These are phyloP conservation scores for Passerculus sandwichensis DNA, from an alignment of 2,797 vertebrate species.

Conservation along the genomic window DNA sequence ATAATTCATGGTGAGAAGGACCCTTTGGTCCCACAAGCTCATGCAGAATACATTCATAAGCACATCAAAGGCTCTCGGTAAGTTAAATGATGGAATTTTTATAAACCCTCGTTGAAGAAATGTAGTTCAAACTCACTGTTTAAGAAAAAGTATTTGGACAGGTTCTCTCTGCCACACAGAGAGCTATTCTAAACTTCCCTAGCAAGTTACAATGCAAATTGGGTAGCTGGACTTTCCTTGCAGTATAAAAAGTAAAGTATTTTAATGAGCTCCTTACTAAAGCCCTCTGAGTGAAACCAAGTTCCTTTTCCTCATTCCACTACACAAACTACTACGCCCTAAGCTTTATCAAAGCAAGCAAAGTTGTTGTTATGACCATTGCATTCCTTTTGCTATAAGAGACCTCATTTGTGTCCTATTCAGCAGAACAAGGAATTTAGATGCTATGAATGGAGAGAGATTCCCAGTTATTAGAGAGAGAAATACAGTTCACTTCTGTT, in stretches of 20 bases:
- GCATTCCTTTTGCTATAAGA: not conserved
- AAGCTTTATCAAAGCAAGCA: not conserved
- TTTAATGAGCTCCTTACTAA: not conserved
- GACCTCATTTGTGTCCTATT: not conserved
- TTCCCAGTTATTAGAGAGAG: not conserved
- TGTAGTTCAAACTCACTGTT: not conserved
- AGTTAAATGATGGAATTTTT: slow-evolving; percentile 52
- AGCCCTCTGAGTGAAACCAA: not conserved
- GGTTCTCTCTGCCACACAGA: not conserved
- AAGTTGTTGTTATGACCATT: not conserved
- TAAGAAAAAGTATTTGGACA: not conserved
- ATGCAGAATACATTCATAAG: slow-evolving; percentile 84
- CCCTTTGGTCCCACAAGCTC: slow-evolving; percentile 83
- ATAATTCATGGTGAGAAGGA: slow-evolving; percentile 92
- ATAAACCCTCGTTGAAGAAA: not conserved
- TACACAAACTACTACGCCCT: not conserved
- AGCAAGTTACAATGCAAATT: not conserved
- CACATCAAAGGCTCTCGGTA: slow-evolving; percentile 85
- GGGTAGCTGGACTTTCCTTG: not conserved
- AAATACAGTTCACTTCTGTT: not conserved
- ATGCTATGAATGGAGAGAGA: not conserved
- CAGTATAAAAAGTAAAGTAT: not conserved
- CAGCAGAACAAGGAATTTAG: not conserved
- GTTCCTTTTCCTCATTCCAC: not conserved
- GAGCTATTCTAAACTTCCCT: not conserved